These are phyloP conservation scores for Otolemur garnettii DNA, from an alignment of 2,113 vertebrate genomes.

Conservation along the genomic window DNA sequence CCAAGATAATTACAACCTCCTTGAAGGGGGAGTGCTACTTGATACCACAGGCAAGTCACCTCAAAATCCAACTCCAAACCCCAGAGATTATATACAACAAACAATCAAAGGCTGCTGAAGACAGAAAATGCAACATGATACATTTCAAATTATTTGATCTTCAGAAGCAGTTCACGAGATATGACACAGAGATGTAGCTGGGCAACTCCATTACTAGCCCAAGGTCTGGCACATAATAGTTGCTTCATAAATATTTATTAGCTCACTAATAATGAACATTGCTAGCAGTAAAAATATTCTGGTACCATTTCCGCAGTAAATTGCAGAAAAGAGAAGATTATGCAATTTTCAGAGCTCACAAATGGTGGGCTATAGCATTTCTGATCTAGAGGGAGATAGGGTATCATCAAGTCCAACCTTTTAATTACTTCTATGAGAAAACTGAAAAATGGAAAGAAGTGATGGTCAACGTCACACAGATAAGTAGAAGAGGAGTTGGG, in stretches of 20 bases:
- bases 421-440: neutral
- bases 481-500: neutral
- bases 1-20: neutral
- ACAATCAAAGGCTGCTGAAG: neutral
- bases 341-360: neutral
- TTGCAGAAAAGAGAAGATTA: neutral
- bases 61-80: neutral
- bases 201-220: neutral
- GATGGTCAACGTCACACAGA: neutral
- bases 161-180: neutral
- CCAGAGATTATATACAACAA: neutral
- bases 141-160: neutral
- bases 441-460: neutral
- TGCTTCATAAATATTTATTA: neutral
- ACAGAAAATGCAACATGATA: neutral
- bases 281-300: neutral
- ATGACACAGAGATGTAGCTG: neutral
- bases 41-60: neutral
- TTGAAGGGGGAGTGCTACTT: neutral
- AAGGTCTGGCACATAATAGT: neutral
- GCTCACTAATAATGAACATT: neutral
- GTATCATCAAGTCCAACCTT: neutral
- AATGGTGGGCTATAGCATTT: neutral
- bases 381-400: neutral
- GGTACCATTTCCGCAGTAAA: neutral